phyloP scores from a whole-genome alignment of 2,888 invertebrate species.

The Erpobdella octoculata region DNA sequence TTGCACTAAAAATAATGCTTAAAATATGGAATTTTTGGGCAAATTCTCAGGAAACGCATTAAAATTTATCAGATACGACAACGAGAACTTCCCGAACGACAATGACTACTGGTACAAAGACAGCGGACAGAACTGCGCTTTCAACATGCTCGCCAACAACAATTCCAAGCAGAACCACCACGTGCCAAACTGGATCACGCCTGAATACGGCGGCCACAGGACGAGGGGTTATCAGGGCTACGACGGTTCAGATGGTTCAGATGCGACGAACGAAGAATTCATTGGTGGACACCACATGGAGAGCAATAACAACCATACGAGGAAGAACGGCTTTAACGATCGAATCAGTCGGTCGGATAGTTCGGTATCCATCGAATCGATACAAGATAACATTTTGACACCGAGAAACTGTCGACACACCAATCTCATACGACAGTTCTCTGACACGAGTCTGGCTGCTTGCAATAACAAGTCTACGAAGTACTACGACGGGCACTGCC shows the following conservation, averaged over 20 bases:
- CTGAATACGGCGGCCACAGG: not conserved
- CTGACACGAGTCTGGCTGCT: not conserved
- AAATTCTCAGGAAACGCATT: too few relatives aligned
- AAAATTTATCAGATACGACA: too few relatives aligned
- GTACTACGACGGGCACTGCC: too few relatives aligned
- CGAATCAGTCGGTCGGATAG: too few relatives aligned
- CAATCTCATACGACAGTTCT: not conserved
- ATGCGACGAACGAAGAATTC: not conserved
- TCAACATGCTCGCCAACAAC: not conserved
- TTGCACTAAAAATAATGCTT: too few relatives aligned
- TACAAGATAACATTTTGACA: not conserved
- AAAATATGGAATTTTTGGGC: too few relatives aligned
- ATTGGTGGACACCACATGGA: too few relatives aligned
- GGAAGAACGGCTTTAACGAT: not conserved
- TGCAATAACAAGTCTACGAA: too few relatives aligned
- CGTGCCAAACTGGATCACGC: constrained; percentile 2
- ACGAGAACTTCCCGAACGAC: too few relatives aligned
- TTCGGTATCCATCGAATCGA: not conserved
- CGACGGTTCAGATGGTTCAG: not conserved
- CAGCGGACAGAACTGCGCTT: not conserved
- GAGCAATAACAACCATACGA: not conserved
- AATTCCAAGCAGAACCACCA: constrained; percentile 16
- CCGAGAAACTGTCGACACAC: not conserved
- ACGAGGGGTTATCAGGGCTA: not conserved
- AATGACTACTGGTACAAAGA: not conserved